Conservation (phyloP, 2,888 invertebrate species). For the Clistopyga incitator region DNA sequence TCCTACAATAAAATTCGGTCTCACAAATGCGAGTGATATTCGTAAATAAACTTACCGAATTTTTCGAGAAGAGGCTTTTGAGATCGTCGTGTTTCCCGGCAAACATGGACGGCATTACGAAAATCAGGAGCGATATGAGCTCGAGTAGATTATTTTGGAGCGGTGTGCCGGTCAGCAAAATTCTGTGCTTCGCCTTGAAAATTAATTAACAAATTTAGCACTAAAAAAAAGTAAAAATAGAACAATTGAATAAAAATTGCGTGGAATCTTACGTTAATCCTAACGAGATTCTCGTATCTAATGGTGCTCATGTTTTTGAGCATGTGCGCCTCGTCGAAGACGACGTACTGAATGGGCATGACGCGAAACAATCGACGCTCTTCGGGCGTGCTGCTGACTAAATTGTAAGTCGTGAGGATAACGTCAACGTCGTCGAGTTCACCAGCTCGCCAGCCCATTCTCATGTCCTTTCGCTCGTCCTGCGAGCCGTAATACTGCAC, state of each 20-base stretch:
- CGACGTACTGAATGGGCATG: conserved; percentile 94
- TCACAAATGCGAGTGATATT: background rate
- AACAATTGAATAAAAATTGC: no score
- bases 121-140: conserved; percentile 97
- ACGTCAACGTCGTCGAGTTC: conserved; percentile 92
- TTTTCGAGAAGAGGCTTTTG: conserved; percentile 94
- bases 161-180: conserved; percentile 97
- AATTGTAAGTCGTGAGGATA: conserved; percentile 94
- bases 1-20: no score
- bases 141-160: conserved; percentile 98
- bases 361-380: conserved; percentile 96
- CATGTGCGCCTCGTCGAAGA: conserved; percentile 99
- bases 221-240: conserved; percentile 63
- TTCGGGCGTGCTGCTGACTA: conserved; percentile 94
- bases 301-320: conserved; percentile 98
- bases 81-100: conserved; percentile 94
- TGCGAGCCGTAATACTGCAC: conserved; percentile 95
- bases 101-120: conserved; percentile 98
- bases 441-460: conserved; percentile 91
- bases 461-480: conserved; percentile 92
- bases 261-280: conserved; percentile 88
- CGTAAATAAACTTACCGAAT: conserved; percentile 85
- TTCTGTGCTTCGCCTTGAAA: conserved; percentile 91
- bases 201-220: conserved; percentile 9
- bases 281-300: conserved; percentile 94